Evolutionary conservation across 1,140 invertebrate species (phyloP).

Genomic region (Dendroctonus ponderosae): DNA sequence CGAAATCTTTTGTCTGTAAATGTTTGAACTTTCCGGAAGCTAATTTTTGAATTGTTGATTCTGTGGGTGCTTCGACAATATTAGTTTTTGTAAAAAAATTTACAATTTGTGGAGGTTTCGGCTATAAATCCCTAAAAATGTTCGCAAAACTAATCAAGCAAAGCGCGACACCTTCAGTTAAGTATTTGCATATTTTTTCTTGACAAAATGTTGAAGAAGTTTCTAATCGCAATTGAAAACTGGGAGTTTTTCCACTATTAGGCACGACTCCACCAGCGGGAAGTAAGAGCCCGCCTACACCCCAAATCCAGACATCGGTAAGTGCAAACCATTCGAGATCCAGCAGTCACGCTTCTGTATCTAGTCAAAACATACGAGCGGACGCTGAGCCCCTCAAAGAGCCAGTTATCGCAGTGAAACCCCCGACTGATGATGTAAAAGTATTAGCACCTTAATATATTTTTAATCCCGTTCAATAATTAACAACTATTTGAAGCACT

Average conservation of each 20-base stretch:
- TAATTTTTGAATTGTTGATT: no score
- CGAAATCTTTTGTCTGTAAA: no score
- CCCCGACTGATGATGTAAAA: constrained; percentile 9
- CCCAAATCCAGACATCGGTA: constrained; percentile 65
- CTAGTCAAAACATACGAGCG: constrained; percentile 23
- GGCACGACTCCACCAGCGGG: constrained; percentile 50
- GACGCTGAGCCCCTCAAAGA: constrained; percentile 1
- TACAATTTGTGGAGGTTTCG: no score
- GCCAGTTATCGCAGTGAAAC: background rate
- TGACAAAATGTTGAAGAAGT: no score
- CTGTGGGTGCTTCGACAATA: no score
- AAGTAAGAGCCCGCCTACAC: constrained; percentile 62
- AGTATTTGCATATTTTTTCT: no score
- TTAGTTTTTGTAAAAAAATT: no score
- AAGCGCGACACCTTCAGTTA: no score
- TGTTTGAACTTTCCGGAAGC: no score
- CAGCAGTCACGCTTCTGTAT: constrained; percentile 57
- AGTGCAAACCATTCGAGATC: constrained; percentile 62
- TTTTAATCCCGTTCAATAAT: background rate
- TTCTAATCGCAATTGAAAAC: no score
- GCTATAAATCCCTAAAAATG: no score
- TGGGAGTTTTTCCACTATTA: background rate
- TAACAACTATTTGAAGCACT: no score
- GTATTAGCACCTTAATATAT: constrained; percentile 13
- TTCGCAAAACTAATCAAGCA: constrained; percentile 16